Evolutionary conservation across 2,113 vertebrate species (phyloP), one percentile per base, ranked within the genome.

Genomic region (Elanoides forficatus): DNA sequence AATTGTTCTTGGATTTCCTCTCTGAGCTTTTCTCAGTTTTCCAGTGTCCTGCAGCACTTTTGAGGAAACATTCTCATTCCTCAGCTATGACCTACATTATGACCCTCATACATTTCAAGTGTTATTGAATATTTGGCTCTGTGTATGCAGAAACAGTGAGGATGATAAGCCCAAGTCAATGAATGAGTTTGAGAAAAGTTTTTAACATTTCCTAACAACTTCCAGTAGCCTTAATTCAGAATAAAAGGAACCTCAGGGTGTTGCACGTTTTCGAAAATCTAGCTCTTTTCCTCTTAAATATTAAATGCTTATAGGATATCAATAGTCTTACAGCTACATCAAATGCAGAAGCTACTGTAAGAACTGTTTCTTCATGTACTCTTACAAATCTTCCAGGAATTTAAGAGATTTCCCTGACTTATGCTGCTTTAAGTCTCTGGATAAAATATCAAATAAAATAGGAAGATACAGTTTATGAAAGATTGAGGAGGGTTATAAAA

Each of bases 391-490:
- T 92, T 95, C 72, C 68, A 95, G 79, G 95, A 97, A 92, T 97
- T 88, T 68, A 85, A 91, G 78, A 95, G 93, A 95, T 71, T 96
- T 97, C 38, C 68, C 80, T 94, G 86, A 72, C 81, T 91, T 96
- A 94, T 12, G 34, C 52, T 88, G 63, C 56, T 85, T 97, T 96
- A 97, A 75, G 65, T 94, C 94, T 96, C 74, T 81, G 58, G 86
- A 94, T 84, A 97, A 79, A 94, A 85, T 91, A 97, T 94, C 80
- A 97, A 95, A 96, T 73, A 95, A 96, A 95, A 95, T 90, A 95
- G 45, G 50, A 88, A 81, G 67, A 92, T 86, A 85, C 27, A 84
- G 86, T 96, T 97, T 95, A 92, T 96, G 86, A 97, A 96, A 97
- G 86, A 94, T 92, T 96, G 88, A 96, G 71, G 81, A 95, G 48